Percentiles rank a stretch among this genome's conserved stretches.
Evolutionary conservation across 2,888 invertebrate genomes (phyloP).

Genomic region (Tortrix viridana): DNA sequence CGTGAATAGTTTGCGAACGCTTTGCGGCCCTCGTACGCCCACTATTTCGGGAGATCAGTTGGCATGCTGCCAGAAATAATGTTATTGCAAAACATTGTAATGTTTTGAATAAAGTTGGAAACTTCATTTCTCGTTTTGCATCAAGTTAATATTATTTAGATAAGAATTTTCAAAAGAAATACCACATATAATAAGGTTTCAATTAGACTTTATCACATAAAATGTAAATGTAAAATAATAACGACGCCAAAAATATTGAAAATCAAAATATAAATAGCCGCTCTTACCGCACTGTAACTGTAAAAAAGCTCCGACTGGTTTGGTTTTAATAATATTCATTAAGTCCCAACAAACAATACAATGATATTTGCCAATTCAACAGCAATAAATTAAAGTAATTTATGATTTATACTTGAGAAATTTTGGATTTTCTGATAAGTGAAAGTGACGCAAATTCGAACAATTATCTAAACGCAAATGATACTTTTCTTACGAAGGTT

Average conservation of each 20-base stretch:
- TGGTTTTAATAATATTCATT: neutral
- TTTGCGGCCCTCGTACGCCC: conserved; percentile 47
- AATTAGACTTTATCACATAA: no score
- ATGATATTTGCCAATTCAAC: neutral
- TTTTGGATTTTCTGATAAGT: conserved; percentile 3
- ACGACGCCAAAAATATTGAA: neutral
- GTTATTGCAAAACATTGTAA: conserved; percentile 63
- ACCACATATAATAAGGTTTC: no score
- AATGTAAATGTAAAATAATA: no score
- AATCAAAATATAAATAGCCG: conserved; percentile 6
- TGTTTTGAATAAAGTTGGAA: conserved; percentile 20
- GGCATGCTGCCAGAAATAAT: conserved; percentile 65
- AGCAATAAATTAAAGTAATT: neutral
- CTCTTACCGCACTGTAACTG: conserved; percentile 23
- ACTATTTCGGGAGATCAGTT: conserved; percentile 70
- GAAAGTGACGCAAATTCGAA: neutral
- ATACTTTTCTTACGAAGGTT: no score
- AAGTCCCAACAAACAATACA: neutral
- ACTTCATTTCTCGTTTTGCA: conserved; percentile 5
- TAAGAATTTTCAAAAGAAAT: no score
- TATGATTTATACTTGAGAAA: neutral
- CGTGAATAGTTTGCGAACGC: conserved; percentile 48
- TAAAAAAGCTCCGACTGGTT: neutral
- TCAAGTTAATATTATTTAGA: neutral
- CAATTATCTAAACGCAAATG: conserved; percentile 16